Percentiles rank a stretch among this genome's conserved stretches.
Conservation (phyloP, 1,140 invertebrate species). For the Drosophila takahashii region DNA sequence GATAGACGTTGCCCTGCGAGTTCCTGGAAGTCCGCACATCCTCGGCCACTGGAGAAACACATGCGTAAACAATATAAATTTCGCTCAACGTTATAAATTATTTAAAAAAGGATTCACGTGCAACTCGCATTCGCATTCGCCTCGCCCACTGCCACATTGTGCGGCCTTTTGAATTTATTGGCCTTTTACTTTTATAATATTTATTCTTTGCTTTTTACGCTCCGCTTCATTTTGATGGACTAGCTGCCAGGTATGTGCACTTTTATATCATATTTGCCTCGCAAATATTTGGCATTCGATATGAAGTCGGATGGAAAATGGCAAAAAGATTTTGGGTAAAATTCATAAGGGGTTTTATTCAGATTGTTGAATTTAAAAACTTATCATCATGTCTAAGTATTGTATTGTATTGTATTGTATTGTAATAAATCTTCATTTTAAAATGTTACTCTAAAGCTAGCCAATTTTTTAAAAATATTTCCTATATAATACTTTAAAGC, state of each 20-base stretch:
- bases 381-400: too few relatives aligned
- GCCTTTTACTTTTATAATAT: slow-evolving; percentile 77
- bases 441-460: too few relatives aligned
- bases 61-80: slow-evolving; percentile 81
- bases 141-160: slow-evolving; percentile 20
- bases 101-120: slow-evolving; percentile 70
- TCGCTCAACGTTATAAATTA: slow-evolving; percentile 75
- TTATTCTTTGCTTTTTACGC: slow-evolving; percentile 58
- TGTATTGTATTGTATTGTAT: too few relatives aligned
- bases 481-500: too few relatives aligned
- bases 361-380: not conserved
- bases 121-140: not conserved
- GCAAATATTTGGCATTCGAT: slow-evolving; percentile 14
- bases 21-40: slow-evolving; percentile 72
- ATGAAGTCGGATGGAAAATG: not conserved
- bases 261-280: slow-evolving; percentile 19
- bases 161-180: slow-evolving; percentile 77
- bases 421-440: too few relatives aligned
- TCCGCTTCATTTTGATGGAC: slow-evolving; percentile 27
- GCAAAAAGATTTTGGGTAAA: not conserved
- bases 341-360: not conserved
- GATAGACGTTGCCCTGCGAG: slow-evolving; percentile 81
- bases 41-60: slow-evolving; percentile 74
- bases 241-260: slow-evolving; percentile 22
- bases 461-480: too few relatives aligned